Evolutionary conservation across 2,888 invertebrate genomes (phyloP).

Genomic region (Monoplex corrugatus): DNA sequence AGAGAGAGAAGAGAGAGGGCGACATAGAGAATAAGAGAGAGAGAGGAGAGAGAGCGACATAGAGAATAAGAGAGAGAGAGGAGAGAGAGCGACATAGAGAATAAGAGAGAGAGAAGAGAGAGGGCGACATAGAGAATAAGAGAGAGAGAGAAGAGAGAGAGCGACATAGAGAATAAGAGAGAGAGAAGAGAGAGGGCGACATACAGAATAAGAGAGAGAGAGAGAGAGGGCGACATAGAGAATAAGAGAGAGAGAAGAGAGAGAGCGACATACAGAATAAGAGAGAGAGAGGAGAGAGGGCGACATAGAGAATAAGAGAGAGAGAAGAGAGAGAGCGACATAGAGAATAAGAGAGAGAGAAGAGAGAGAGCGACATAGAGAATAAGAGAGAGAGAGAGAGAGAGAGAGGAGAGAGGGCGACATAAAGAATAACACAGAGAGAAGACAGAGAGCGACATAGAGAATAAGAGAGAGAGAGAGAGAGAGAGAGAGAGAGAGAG

Average conservation of each 20-base stretch:
- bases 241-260: not conserved
- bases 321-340: not conserved
- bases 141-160: not conserved
- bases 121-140: too few relatives aligned
- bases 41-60: not conserved
- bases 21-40: not conserved
- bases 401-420: not conserved
- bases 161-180: not conserved
- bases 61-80: not conserved
- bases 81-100: too few relatives aligned
- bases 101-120: too few relatives aligned
- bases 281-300: not conserved
- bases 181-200: not conserved
- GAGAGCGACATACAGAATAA: not conserved
- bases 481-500: not conserved
- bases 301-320: not conserved
- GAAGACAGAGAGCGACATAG: not conserved
- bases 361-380: not conserved
- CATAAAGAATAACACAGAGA: not conserved
- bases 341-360: not conserved
- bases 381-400: not conserved
- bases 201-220: not conserved
- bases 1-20: not conserved
- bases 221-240: not conserved
- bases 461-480: not conserved